Evolutionary conservation across 2,888 invertebrate species (phyloP).

Genomic region (Drosophila hamatofila): DNA sequence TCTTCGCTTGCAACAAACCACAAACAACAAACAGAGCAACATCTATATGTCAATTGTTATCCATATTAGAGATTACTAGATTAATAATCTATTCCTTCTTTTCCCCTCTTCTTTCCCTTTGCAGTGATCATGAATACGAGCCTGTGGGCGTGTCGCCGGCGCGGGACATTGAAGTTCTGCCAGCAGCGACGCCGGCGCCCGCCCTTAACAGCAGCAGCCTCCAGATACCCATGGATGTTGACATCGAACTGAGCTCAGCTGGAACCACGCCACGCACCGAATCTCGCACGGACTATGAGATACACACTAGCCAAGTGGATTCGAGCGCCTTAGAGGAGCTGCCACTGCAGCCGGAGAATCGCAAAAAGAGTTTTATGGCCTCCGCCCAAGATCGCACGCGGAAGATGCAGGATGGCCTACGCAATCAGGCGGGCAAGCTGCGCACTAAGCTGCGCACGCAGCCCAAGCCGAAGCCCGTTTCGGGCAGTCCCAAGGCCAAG

Average conservation of each 20-base stretch:
- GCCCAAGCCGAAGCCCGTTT: conserved; percentile 69
- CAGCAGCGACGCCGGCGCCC: conserved; percentile 58
- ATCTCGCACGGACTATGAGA: conserved; percentile 89
- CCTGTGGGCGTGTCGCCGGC: conserved; percentile 90
- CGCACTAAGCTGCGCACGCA: conserved; percentile 88
- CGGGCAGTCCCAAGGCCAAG: conserved; percentile 83
- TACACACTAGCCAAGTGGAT: conserved; percentile 89
- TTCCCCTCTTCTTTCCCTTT: conserved; percentile 80
- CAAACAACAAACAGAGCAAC: conserved; percentile 19
- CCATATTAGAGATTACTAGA: no score
- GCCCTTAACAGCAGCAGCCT: conserved; percentile 40
- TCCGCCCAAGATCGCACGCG: conserved; percentile 86
- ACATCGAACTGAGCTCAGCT: conserved; percentile 86
- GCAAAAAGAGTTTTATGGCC: conserved; percentile 86
- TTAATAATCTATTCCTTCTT: background rate
- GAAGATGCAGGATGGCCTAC: conserved; percentile 89
- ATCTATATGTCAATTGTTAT: conserved; percentile 11
- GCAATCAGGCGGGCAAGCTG: conserved; percentile 90
- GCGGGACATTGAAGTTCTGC: conserved; percentile 45
- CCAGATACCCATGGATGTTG: conserved; percentile 67
- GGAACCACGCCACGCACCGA: conserved; percentile 86
- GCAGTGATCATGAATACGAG: conserved; percentile 97
- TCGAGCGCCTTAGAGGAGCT: conserved; percentile 89
- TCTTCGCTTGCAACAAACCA: conserved; percentile 57
- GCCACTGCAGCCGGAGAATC: conserved; percentile 87